Conservation (phyloP, 2,113 vertebrate genomes). For the Protobothrops mucrosquamatus region DNA sequence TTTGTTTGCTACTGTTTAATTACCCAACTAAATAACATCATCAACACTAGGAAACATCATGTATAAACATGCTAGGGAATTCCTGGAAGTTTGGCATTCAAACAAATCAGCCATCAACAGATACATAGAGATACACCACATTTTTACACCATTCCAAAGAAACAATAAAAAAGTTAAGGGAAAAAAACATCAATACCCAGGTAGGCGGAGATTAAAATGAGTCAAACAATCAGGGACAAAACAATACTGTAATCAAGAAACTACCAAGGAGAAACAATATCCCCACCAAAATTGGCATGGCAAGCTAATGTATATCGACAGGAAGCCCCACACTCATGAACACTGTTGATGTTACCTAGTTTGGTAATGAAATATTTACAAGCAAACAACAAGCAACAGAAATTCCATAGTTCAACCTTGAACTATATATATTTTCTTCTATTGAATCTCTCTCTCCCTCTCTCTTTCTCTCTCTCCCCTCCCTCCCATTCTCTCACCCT, state of each 20-base stretch:
- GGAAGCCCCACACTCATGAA: neutral
- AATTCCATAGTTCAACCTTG: neutral
- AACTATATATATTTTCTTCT: neutral
- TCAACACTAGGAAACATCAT: neutral
- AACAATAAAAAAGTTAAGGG: neutral
- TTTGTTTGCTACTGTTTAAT: neutral
- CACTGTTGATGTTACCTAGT: neutral
- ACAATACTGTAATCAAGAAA: neutral
- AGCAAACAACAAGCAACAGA: neutral
- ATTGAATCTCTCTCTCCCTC: neutral
- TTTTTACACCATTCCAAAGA: neutral
- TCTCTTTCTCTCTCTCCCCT: neutral
- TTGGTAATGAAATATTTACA: neutral
- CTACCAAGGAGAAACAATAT: neutral
- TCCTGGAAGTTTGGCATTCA: neutral
- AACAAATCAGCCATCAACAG: neutral
- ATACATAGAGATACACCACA: neutral
- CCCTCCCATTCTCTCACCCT: neutral
- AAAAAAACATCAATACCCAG: neutral
- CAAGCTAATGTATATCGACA: neutral
- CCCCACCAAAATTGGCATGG: neutral
- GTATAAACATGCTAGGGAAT: neutral
- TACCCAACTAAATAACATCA: neutral
- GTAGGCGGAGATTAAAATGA: neutral
- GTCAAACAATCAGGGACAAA: neutral